Percentiles rank a stretch among this genome's conserved stretches.
Conservation (phyloP, 2,113 vertebrate species). For the Pygoscelis antarcticus region DNA sequence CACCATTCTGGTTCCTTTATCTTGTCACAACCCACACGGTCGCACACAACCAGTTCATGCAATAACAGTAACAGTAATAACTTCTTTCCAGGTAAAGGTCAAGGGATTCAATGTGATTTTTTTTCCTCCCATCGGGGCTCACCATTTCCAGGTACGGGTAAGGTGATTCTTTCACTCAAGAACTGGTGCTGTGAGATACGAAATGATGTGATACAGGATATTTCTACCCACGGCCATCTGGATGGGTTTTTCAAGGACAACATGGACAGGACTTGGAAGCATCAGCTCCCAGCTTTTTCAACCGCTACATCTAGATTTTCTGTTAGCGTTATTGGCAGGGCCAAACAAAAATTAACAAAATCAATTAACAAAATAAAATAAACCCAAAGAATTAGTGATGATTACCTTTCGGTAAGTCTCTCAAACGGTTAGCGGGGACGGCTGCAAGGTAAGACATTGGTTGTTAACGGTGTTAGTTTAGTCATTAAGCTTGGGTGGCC, state of each 20-base stretch:
- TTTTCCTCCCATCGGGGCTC: neutral
- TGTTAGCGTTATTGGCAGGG: neutral
- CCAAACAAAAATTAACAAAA: neutral
- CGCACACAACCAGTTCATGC: neutral
- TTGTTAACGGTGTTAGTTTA: constrained; percentile 74
- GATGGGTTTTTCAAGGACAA: neutral
- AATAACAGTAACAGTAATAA: neutral
- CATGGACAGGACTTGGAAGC: neutral
- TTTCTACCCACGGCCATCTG: neutral
- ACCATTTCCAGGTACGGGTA: neutral
- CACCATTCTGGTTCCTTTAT: neutral
- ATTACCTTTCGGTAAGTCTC: constrained; percentile 81
- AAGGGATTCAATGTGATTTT: neutral
- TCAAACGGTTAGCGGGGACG: constrained; percentile 76
- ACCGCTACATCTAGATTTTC: neutral
- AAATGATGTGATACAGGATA: neutral
- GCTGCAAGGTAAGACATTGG: constrained; percentile 80
- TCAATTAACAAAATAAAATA: neutral
- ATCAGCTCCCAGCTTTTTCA: neutral
- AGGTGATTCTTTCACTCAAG: neutral
- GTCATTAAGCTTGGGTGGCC: constrained; percentile 4
- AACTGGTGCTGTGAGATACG: neutral
- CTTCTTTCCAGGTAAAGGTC: neutral
- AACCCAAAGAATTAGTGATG: constrained; percentile 47
- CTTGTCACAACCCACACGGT: neutral